Evolutionary conservation across 2,888 invertebrate species (phyloP).

Genomic region (Campoplex nolae): DNA sequence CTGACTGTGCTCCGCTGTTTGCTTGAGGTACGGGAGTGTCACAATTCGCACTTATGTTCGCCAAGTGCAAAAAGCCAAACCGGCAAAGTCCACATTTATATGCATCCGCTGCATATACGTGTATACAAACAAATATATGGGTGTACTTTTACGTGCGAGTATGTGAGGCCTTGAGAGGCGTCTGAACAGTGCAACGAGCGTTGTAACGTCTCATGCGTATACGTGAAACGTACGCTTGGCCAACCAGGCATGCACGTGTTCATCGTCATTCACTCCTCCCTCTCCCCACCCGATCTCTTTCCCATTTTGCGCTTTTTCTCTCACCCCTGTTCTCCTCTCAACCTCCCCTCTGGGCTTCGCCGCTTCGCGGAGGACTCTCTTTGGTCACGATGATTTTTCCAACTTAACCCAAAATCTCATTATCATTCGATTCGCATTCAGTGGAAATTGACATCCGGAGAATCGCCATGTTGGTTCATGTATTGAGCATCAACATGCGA

Average conservation of each 20-base stretch:
- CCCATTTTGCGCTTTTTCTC: background rate
- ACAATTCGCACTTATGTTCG: slow-evolving; percentile 89
- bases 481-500: too few species aligned
- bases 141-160: background rate
- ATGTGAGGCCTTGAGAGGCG: background rate
- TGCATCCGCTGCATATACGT: background rate
- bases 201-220: background rate
- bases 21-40: slow-evolving; percentile 87
- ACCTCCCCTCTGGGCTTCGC: background rate
- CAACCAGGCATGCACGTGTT: slow-evolving; percentile 15
- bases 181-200: slow-evolving; percentile 10
- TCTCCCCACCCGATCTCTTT: background rate
- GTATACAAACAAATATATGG: slow-evolving; percentile 4
- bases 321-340: background rate
- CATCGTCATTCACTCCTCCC: background rate
- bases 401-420: background rate
- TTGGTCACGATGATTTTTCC: background rate
- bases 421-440: background rate
- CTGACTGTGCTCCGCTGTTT: slow-evolving; percentile 59
- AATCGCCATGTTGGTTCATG: too few species aligned
- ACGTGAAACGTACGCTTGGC: slow-evolving; percentile 4
- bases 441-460: too few species aligned
- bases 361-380: background rate
- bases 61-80: slow-evolving; percentile 86
- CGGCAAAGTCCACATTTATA: slow-evolving; percentile 47